A percentile compares a stretch with the other conserved stretches of the same genome.
These are phyloP conservation scores for Scaptomyza hsui DNA, from an alignment of 1,140 invertebrate species.

Conservation along the genomic window DNA sequence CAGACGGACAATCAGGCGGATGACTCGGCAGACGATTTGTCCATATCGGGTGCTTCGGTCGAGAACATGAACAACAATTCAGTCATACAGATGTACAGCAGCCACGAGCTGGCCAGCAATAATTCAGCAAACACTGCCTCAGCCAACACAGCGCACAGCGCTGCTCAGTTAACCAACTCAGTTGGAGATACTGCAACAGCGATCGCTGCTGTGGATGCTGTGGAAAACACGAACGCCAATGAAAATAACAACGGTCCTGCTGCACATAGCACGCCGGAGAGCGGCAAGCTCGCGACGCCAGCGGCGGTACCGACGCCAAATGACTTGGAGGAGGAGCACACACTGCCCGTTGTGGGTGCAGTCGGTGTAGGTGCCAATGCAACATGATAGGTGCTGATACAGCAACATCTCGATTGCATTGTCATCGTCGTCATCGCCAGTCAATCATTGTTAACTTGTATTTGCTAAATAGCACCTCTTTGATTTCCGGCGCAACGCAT, in stretches of 20 bases:
- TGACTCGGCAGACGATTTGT: constrained; percentile 77
- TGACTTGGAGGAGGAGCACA: constrained; percentile 25
- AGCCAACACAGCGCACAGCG: constrained; percentile 22
- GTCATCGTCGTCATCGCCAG: constrained; percentile 23
- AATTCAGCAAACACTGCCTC: constrained; percentile 61
- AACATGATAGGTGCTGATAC: constrained; percentile 55
- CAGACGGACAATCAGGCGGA: constrained; percentile 86
- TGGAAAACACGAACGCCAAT: constrained; percentile 45
- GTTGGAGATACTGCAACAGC: constrained; percentile 9
- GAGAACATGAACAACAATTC: constrained; percentile 81
- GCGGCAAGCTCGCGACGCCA: constrained; percentile 16
- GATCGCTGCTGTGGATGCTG: constrained; percentile 16
- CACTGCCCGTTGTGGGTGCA: neutral
- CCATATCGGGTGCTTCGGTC: constrained; percentile 73
- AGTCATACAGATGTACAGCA: constrained; percentile 68
- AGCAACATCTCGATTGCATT: constrained; percentile 23
- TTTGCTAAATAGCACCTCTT: constrained; percentile 28
- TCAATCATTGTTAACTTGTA: constrained; percentile 66
- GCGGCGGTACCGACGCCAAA: constrained; percentile 13
- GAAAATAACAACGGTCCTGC: constrained; percentile 74
- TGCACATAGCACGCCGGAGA: constrained; percentile 43
- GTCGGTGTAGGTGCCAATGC: constrained; percentile 22
- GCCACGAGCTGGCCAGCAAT: constrained; percentile 33
- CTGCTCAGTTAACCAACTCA: constrained; percentile 34
- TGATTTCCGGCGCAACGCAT: constrained; percentile 48